Evolutionary conservation across 2,113 vertebrate species (phyloP).

Genomic region (Hipposideros armiger): DNA sequence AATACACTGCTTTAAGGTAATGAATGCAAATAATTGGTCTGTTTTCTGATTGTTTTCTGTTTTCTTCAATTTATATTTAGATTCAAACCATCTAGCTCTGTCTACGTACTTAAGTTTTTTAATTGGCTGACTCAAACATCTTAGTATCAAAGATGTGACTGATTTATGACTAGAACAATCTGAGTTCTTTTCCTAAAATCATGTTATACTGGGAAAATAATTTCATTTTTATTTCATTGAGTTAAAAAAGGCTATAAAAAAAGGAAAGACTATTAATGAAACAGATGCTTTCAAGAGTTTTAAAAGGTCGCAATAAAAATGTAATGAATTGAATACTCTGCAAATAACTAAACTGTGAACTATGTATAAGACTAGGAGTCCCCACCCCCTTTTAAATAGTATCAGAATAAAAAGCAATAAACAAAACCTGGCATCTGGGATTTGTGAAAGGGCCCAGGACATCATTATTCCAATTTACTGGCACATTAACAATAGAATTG

Average conservation of each 20-base stretch:
- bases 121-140: not conserved
- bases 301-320: not conserved
- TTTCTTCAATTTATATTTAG: not conserved
- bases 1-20: not conserved
- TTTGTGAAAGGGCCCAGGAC: not conserved
- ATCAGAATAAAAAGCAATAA: not conserved
- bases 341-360: not conserved
- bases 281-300: not conserved
- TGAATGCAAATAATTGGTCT: not conserved
- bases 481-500: not conserved
- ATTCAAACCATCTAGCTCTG: not conserved
- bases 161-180: not conserved
- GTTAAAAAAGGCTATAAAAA: not conserved
- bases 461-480: not conserved
- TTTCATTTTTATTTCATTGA: conserved; percentile 14
- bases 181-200: conserved; percentile 2
- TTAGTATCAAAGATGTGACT: not conserved
- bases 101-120: not conserved
- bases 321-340: not conserved
- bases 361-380: not conserved
- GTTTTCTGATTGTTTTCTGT: not conserved
- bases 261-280: not conserved
- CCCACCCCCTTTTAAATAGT: not conserved
- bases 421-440: not conserved
- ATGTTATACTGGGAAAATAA: not conserved